phyloP scores from a whole-genome alignment of 2,797 vertebrate species.

The Takifugu rubripes region DNA sequence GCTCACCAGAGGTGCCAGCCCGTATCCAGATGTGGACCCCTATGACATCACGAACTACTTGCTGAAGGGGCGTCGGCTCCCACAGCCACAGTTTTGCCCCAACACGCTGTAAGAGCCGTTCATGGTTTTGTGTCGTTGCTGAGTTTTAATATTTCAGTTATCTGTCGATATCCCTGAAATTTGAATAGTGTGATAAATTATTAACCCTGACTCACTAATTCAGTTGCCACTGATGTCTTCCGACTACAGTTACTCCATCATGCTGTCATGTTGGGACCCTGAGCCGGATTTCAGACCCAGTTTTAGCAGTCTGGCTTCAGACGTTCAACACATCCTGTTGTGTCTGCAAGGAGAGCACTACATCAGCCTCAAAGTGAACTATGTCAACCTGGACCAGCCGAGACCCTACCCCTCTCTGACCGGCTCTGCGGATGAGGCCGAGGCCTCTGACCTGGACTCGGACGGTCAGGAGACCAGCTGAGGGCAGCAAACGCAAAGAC shows the following conservation, averaged over 20 bases:
- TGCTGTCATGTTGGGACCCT: conserved; percentile 87
- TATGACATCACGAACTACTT: conserved; percentile 90
- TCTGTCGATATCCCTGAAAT: no score
- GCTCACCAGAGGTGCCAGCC: conserved; percentile 90
- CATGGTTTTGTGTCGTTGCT: not conserved
- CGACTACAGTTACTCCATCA: conserved; percentile 69
- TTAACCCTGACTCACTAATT: no score
- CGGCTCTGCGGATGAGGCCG: conserved; percentile 60
- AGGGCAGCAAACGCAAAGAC: conserved; percentile 21
- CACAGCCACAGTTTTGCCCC: conserved; percentile 90
- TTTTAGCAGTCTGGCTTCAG: conserved; percentile 76
- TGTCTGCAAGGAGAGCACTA: conserved; percentile 87
- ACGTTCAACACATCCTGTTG: conserved; percentile 76
- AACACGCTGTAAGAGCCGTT: conserved; percentile 81
- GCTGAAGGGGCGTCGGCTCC: conserved; percentile 85
- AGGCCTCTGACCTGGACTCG: conserved; percentile 57
- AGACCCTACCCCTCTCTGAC: conserved; percentile 66
- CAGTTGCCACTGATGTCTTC: conserved; percentile 2
- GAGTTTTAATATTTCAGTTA: no score
- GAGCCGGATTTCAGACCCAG: conserved; percentile 79
- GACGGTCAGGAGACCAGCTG: conserved; percentile 27
- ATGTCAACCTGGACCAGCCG: conserved; percentile 82
- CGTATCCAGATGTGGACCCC: conserved; percentile 87
- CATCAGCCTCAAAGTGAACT: conserved; percentile 85
- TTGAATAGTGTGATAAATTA: no score